Evolutionary conservation across 2,113 vertebrate species (phyloP), one percentile per base, ranked within the genome.

Genomic region (Planiliza haematocheilus): DNA sequence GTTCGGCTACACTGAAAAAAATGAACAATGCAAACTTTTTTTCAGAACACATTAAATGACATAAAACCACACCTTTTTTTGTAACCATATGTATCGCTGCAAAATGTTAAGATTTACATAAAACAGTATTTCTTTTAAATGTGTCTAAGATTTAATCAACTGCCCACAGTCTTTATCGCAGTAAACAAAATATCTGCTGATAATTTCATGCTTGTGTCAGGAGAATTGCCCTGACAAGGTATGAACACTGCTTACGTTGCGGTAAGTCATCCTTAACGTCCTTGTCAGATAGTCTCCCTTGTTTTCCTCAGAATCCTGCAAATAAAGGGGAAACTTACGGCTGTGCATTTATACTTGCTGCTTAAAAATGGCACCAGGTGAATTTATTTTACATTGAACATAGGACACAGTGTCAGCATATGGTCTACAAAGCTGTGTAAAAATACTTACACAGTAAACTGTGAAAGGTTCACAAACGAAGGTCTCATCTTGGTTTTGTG

Each of bases 221-320:
- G 51, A 53, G 49, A 77, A 49, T 34, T 61, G 14, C 7, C 1
- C 2, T 20, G n/a, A 18, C 63, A 16, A 18, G 2, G 30, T 57
- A 12, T 48, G 68, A 74, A 79, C 42, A 63, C 1, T 24, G 84
- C 96, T 96, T 93, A 98, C 98, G 58, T 89, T 91, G 0, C 80
- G 86, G 89, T 94, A 93, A 34, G 94, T 94, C 88, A 95, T 83
- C 82, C 94, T 94, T 75, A 99, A 90, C 18, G 77, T 95, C 84
- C 96, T 95, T 39, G 95, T 94, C 63, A 95, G 62, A 53, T 97
- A 98, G 70, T 97, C 95, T 1, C 91, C 95, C 90, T 94, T 98
- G 71, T 76, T 93, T 67, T 95, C 93, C 76, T 97, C 96, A 9
- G 90, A 91, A 79, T 95, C 95, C 98, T 99, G 84, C 10, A 10